phyloP scores from a whole-genome alignment of 1,140 invertebrate genomes.

The Piezodorus guildinii region DNA sequence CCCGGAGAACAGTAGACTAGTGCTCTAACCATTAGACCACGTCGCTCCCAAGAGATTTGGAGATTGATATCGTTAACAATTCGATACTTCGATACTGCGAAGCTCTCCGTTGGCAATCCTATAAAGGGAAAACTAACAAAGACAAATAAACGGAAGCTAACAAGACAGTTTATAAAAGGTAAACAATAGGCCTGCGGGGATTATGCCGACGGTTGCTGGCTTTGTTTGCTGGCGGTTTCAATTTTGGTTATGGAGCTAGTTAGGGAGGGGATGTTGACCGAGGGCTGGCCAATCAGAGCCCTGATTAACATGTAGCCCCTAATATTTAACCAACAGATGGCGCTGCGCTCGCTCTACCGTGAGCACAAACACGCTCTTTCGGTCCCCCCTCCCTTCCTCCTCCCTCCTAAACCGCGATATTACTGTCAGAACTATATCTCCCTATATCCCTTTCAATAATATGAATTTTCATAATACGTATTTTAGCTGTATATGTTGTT shows the following conservation, averaged over 20 bases:
- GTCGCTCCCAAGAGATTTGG: no score
- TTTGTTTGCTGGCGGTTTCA: not conserved
- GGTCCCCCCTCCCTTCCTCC: not conserved
- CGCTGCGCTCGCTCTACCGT: conserved; percentile 17
- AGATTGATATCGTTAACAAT: no score
- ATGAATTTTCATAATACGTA: no score
- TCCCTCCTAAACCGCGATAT: not conserved
- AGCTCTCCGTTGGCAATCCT: no score
- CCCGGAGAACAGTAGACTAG: no score
- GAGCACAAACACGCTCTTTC: conserved; percentile 11
- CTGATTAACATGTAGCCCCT: conserved; percentile 7
- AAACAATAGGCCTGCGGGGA: not conserved
- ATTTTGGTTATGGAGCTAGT: not conserved
- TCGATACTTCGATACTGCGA: no score
- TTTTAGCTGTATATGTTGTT: no score
- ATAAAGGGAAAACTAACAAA: no score
- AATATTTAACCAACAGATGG: conserved; percentile 26
- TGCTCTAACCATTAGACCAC: no score
- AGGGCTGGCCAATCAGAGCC: not conserved
- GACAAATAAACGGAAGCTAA: not conserved
- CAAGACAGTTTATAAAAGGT: not conserved
- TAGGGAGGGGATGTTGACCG: not conserved
- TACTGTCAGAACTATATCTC: not conserved
- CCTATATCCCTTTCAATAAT: no score
- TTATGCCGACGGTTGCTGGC: not conserved